Percentiles rank a stretch among this genome's conserved stretches.
phyloP scores from a whole-genome alignment of 37 sponge, comb jelly and placozoan species.

The Halisarca cf. caerulea region DNA sequence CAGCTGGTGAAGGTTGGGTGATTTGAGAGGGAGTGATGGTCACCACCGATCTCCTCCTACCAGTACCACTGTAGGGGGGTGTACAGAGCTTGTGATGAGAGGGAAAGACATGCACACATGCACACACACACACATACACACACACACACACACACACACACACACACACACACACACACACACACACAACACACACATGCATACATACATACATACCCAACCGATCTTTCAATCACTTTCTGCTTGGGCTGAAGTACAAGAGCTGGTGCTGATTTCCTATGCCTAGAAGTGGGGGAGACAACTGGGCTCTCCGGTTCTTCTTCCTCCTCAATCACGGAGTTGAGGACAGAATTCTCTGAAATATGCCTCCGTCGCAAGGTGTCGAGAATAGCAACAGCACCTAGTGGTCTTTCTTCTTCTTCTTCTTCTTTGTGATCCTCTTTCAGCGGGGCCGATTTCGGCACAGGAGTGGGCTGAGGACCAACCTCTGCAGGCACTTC shows the following conservation, averaged over 20 bases:
- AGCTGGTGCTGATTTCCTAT: too few species aligned
- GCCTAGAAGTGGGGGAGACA: too few species aligned
- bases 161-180: background rate
- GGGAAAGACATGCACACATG: background rate
- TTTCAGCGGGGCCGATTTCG: background rate
- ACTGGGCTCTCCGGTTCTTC: background rate
- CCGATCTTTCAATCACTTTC: slow-evolving; percentile 1
- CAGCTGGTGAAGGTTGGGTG: too few species aligned
- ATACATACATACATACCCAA: background rate
- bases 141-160: slow-evolving; percentile 15
- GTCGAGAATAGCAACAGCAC: too few species aligned
- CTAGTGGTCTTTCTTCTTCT: background rate
- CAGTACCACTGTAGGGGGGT: background rate
- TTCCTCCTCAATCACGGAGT: slow-evolving; percentile 12
- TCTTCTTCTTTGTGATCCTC: background rate
- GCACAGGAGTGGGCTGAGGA: background rate
- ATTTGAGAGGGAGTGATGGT: background rate
- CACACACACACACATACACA: slow-evolving; percentile 14
- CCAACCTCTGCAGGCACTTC: background rate
- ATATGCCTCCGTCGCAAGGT: too few species aligned
- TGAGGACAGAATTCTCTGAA: background rate
- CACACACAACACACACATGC: background rate
- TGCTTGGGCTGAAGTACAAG: background rate
- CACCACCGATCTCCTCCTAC: background rate
- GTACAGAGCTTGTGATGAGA: background rate